Conservation (phyloP, 2,797 vertebrate genomes). For the Cichlasoma orientale region DNA sequence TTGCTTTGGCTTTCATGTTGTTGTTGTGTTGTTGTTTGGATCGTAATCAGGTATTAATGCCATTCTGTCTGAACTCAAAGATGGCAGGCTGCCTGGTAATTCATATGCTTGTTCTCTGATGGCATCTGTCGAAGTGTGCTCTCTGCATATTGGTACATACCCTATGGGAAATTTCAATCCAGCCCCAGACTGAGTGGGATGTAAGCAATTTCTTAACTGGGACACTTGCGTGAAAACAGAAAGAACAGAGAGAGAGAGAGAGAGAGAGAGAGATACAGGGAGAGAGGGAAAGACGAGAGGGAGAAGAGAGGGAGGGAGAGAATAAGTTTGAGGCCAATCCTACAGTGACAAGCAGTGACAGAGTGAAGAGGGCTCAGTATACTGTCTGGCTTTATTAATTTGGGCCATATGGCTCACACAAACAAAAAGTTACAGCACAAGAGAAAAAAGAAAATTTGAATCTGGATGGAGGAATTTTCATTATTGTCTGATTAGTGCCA, state of each 20-base stretch:
- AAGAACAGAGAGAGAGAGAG: conserved; percentile 57
- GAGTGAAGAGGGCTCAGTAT: conserved; percentile 57
- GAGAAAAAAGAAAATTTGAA: conserved; percentile 19
- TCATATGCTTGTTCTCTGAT: conserved; percentile 90
- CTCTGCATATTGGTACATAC: conserved; percentile 87
- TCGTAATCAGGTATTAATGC: conserved; percentile 88
- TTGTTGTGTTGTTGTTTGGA: conserved; percentile 88
- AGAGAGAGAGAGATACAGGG: conserved; percentile 24
- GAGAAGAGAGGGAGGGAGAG: conserved; percentile 15
- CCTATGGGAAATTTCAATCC: conserved; percentile 86
- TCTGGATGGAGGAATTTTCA: conserved; percentile 19
- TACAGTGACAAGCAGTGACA: conserved; percentile 76
- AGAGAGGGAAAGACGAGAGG: conserved; percentile 10
- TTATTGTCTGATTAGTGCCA: conserved; percentile 39
- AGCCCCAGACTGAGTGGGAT: conserved; percentile 84
- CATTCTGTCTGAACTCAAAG: conserved; percentile 88
- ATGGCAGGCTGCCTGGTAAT: conserved; percentile 89
- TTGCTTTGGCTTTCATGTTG: conserved; percentile 88
- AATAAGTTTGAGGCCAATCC: conserved; percentile 79
- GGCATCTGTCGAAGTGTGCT: conserved; percentile 88
- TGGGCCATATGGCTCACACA: conserved; percentile 65
- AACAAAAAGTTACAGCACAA: conserved; percentile 64
- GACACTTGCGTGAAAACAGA: conserved; percentile 80
- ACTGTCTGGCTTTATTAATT: conserved; percentile 68
- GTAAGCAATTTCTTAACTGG: conserved; percentile 88